Base-by-base conservation (phyloP, 2,797 vertebrate species). In the Lateolabrax maculatus region DNA sequence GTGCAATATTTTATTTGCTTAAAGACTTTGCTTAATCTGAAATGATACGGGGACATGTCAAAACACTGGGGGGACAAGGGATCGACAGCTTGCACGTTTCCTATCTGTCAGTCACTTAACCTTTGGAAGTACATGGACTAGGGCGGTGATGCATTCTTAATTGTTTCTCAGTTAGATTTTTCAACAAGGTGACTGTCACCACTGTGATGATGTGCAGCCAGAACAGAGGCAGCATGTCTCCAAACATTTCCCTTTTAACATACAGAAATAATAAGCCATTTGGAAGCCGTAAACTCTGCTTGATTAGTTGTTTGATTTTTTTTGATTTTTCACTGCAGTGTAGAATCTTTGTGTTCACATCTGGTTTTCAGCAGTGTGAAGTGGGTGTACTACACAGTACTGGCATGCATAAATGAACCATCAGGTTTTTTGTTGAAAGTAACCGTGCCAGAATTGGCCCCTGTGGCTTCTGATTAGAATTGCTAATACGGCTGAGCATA, bases 401-500 rank as follows among this genome's bases (percentile, higher is more conserved):
- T 84, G 90, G 91, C 85, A 92, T 92, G 93, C 89, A 92, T 88
- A 87, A 91, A 92, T 88, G 81, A 90, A 92, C 89, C 87, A 89
- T 87, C 86, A 86, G 85, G 72, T 90, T 77, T 83, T 80, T 68
- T 89, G 83, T 89, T 90, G 70, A 90, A 86, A 84, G 89, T 84
- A 90, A 41, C 87, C 51, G 70, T 75, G 71, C 86, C 85, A 90
- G 87, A 89, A 79, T 92, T 85, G 82, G 89, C 84, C 91, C 93
- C 91, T 49, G 87, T 94, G 91, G 92, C 93, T 90, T 69, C 81
- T 88, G 69, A 94, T 94, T 93, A 88, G 93, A 94, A 80, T 94
- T 94, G 93, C 91, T 92, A 93, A 94, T 94, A 81, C 66, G 16
- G 34, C 48, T 60, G 87, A 88, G 84, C 83, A 90, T 92, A 94